These are phyloP conservation scores for Drosophila picticornis DNA, from an alignment of 2,888 invertebrate genomes.

Conservation along the genomic window DNA sequence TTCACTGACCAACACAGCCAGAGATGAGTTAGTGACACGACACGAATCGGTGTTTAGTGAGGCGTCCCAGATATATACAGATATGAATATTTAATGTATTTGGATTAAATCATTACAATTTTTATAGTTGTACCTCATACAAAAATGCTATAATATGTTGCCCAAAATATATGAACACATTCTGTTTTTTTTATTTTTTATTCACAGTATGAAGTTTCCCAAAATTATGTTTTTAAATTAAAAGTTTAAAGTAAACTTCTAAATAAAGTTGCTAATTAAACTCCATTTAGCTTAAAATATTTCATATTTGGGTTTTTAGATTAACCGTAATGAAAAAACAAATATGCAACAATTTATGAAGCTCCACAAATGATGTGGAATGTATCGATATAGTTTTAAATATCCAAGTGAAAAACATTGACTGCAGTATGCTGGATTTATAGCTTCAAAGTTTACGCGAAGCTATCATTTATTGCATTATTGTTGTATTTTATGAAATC, in stretches of 20 bases:
- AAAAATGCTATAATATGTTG: background rate
- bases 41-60: background rate
- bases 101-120: background rate
- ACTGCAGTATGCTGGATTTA: background rate
- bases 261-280: background rate
- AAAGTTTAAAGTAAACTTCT: background rate
- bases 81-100: background rate
- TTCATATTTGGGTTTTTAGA: background rate
- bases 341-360: background rate
- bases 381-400: background rate
- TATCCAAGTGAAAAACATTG: background rate
- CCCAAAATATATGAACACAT: too few species aligned
- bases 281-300: background rate
- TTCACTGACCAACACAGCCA: conserved; percentile 70
- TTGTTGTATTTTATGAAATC: background rate
- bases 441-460: background rate
- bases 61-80: background rate
- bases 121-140: too few species aligned
- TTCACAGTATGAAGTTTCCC: too few species aligned
- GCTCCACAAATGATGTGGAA: background rate
- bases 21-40: conserved; percentile 47
- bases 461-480: background rate
- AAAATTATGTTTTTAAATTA: background rate
- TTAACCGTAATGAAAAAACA: background rate
- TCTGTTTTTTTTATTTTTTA: too few species aligned